Conservation (phyloP, 2,797 vertebrate species). For the Chelonia mydas region DNA sequence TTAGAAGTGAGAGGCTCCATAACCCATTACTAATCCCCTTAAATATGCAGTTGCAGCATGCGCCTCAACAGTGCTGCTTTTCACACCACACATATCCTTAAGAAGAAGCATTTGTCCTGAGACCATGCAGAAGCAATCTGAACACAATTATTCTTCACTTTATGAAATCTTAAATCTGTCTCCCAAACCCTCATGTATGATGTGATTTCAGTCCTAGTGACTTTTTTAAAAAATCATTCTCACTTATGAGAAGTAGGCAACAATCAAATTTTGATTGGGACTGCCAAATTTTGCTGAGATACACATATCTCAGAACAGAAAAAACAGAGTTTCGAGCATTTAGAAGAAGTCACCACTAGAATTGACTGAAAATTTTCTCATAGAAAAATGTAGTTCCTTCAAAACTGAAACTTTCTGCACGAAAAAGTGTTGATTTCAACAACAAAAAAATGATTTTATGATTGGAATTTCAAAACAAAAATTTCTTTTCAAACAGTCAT, state of each 20-base stretch:
- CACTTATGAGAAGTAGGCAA: neutral
- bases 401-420: neutral
- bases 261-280: neutral
- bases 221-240: neutral
- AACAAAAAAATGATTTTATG: neutral
- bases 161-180: neutral
- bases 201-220: neutral
- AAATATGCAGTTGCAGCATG: neutral
- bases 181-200: rapidly evolving
- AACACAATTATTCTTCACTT: neutral
- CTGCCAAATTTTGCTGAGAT: constrained; percentile 2
- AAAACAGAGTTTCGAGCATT: constrained; percentile 24
- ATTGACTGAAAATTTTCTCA: neutral
- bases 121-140: neutral
- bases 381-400: neutral
- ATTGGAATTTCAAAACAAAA: neutral
- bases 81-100: neutral
- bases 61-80: neutral
- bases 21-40: neutral
- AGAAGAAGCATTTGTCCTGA: neutral
- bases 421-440: neutral
- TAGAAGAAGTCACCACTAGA: neutral
- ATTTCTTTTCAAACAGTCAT: neutral
- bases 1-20: neutral
- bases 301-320: neutral